Percentiles rank a stretch among this genome's conserved stretches.
Evolutionary conservation across 2,797 vertebrate genomes (phyloP).

Genomic region (Schizopygopsis malacanthus): DNA sequence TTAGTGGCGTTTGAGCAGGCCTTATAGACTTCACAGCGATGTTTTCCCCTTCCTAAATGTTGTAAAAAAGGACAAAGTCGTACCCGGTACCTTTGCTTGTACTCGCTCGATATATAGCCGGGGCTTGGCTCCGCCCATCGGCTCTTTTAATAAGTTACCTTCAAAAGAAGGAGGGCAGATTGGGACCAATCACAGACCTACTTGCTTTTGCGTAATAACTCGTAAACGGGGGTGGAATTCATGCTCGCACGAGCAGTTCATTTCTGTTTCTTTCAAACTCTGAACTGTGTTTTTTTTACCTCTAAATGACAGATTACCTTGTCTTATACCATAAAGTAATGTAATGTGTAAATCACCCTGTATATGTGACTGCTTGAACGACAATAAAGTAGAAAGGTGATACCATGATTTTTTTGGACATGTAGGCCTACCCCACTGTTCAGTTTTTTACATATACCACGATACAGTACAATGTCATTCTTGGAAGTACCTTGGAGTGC

Average conservation of each 20-base stretch:
- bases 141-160: conserved; percentile 76
- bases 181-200: conserved; percentile 72
- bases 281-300: neutral
- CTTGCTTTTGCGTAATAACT: conserved; percentile 70
- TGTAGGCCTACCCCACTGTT: neutral
- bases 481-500: neutral
- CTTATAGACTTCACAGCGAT: conserved; percentile 45
- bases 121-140: conserved; percentile 71
- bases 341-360: neutral
- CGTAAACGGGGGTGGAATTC: conserved; percentile 20
- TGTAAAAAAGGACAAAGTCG: conserved; percentile 74
- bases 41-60: conserved; percentile 67
- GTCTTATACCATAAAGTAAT: neutral
- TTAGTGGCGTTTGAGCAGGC: conserved; percentile 32
- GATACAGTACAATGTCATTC: neutral
- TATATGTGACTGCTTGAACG: neutral
- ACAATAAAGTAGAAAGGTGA: neutral
- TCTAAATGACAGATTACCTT: neutral
- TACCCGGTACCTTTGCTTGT: conserved; percentile 71
- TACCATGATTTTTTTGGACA: neutral
- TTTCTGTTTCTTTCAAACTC: neutral
- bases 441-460: neutral
- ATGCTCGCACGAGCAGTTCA: neutral
- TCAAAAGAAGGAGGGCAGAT: conserved; percentile 67
- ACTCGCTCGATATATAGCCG: conserved; percentile 74